A percentile compares a stretch with the other conserved stretches of the same genome.
These are phyloP conservation scores for Sminthurinus aureus DNA, from an alignment of 2,888 invertebrate genomes.

Conservation along the genomic window DNA sequence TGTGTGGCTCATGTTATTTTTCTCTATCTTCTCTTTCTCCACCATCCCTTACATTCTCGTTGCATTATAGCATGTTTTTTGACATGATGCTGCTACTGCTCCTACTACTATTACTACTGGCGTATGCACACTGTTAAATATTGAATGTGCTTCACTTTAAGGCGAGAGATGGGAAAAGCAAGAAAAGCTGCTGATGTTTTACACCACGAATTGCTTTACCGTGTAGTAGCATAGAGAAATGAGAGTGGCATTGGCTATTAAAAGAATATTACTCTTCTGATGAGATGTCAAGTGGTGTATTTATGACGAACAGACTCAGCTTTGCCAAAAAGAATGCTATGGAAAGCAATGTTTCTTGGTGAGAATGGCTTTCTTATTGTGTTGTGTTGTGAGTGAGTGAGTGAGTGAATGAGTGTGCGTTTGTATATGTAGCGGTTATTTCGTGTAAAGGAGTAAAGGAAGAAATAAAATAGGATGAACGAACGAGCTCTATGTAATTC, in stretches of 20 bases:
- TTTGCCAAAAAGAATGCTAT: slow-evolving; percentile 35
- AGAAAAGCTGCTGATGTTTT: slow-evolving; percentile 15
- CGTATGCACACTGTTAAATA: neutral
- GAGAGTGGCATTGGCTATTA: slow-evolving; percentile 35
- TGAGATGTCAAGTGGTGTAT: slow-evolving; percentile 38
- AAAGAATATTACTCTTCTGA: slow-evolving; percentile 38
- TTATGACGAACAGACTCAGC: slow-evolving; percentile 38
- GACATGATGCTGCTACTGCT: neutral
- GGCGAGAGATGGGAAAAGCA: neutral
- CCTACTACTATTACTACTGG: neutral
- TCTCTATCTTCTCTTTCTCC: too few species aligned
- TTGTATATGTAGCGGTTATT: neutral
- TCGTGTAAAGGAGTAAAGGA: slow-evolving; percentile 17
- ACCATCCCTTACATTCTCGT: too few species aligned
- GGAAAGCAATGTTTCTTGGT: slow-evolving; percentile 14
- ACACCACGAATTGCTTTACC: slow-evolving; percentile 20
- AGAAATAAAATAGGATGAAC: slow-evolving; percentile 21
- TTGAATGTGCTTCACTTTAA: too few species aligned
- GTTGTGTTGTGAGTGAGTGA: neutral
- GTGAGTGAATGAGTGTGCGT: neutral
- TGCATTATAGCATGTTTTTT: too few species aligned
- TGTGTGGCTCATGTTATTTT: too few species aligned
- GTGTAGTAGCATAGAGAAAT: slow-evolving; percentile 3
- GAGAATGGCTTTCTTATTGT: neutral
- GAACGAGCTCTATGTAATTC: slow-evolving; percentile 15